A percentile compares a stretch with the other conserved stretches of the same genome.
phyloP scores from a whole-genome alignment of 92 coral and sea anemone genomes.

The Actinernus sp. region DNA sequence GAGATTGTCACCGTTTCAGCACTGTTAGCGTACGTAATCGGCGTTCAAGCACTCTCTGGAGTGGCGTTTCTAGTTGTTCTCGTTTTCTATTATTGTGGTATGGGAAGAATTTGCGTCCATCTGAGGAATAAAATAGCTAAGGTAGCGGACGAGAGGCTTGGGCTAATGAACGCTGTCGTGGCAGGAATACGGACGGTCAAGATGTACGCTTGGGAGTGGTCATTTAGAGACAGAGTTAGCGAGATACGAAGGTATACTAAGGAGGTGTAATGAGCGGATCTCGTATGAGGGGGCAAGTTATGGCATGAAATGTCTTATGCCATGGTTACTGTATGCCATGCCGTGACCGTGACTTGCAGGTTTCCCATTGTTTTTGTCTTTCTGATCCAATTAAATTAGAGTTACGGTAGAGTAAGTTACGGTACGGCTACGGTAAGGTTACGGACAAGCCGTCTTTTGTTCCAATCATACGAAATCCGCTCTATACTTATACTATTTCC shows the following conservation, averaged over 20 bases:
- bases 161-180: constrained; percentile 33
- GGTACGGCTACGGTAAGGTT: no score
- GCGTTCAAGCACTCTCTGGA: constrained; percentile 37
- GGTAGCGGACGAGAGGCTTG: constrained; percentile 29
- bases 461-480: no score
- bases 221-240: constrained; percentile 19
- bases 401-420: no score
- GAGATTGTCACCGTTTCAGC: constrained; percentile 21
- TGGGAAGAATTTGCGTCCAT: constrained; percentile 30
- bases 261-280: no score
- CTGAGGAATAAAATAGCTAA: constrained; percentile 38
- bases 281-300: no score
- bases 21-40: constrained; percentile 30
- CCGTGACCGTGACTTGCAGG: no score
- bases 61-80: constrained; percentile 15
- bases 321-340: no score
- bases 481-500: no score
- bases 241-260: constrained; percentile 24
- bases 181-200: constrained; percentile 38
- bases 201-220: constrained; percentile 53
- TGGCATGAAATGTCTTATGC: no score
- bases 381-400: no score
- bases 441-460: no score
- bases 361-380: no score
- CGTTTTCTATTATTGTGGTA: constrained; percentile 23